Percentiles rank a stretch among this genome's conserved stretches.
These are phyloP conservation scores for Eretmochelys imbricata DNA, from an alignment of 2,113 vertebrate species.

Conservation along the genomic window DNA sequence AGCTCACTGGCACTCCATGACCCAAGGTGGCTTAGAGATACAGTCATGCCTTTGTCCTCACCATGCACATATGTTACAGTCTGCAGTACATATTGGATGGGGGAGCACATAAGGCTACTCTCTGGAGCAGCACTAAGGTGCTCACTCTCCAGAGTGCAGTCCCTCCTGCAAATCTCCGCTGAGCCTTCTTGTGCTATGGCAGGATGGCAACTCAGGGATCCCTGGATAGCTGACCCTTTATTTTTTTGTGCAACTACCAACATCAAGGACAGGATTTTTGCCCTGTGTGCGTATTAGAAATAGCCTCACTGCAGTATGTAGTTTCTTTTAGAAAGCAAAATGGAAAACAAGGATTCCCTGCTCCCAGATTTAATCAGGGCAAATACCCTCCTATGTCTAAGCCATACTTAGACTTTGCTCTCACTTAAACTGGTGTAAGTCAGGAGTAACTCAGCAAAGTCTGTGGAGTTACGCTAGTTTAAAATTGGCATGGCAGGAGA, in stretches of 20 bases:
- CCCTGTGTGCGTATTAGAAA: background rate
- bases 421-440: background rate
- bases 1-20: background rate
- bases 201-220: background rate
- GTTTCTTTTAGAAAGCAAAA: background rate
- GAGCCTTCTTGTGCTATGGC: background rate
- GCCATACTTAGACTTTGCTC: background rate
- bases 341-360: background rate
- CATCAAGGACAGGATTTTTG: background rate
- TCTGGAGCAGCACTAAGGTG: background rate
- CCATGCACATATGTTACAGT: background rate
- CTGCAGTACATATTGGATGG: background rate
- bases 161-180: background rate
- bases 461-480: background rate
- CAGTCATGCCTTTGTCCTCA: background rate
- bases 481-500: background rate
- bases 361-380: background rate
- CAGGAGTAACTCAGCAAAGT: background rate
- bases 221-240: background rate
- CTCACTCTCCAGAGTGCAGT: too few species aligned
- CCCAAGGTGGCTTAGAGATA: background rate
- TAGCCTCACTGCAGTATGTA: background rate
- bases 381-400: background rate
- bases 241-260: background rate
- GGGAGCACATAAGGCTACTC: background rate